Evolutionary conservation across 2,797 vertebrate species (phyloP), one percentile per base, ranked within the genome.

Genomic region (Pachyuromys duprasi): DNA sequence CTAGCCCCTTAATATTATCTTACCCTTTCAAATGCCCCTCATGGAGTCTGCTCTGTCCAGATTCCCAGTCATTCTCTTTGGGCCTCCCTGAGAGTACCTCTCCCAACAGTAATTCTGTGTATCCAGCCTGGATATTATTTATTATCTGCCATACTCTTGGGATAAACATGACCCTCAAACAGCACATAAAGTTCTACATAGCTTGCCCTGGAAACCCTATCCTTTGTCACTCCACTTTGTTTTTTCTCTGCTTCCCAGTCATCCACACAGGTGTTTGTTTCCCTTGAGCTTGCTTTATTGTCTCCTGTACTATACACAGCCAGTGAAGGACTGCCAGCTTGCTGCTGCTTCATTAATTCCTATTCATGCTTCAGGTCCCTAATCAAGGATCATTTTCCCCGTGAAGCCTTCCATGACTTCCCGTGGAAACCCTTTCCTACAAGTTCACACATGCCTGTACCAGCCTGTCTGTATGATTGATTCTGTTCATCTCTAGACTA

Each of bases 171-270:
- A 26, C 4, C 22, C 3, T 94, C 24, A 49, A 49, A 2, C 1
- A 78, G 8, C 12, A 33, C n/a, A 0, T 2, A 5, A 81, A 0
- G 12, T 1, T 69, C 3, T 22, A 6, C 62, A 49, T 14, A 1
- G 3, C 49, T 36, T 55, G 26, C 42, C 53, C 63, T 13, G 20
- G 31, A 17, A 31, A 20, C 6, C 2, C 2, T 5, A 80, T 57
- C 28, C 13, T 22, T 14, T 2, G 6, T 9, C 22, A 18, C 49
- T 22, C 14, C 17, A 1, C 49, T 49, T 11, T 49, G 6, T 3
- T 49, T 24, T 78, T 31, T 12, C 28, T n/a, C 22, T 45, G 70
- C 31, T 78, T 83, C 20, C 28, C 18, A 49, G 28, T 65, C 39
- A 26, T 26, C 49, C 17, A 36, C 22, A 31, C 33, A 82, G 20